These are phyloP conservation scores for Mycogona germanica DNA, from an alignment of 2,888 invertebrate genomes.

Conservation along the genomic window DNA sequence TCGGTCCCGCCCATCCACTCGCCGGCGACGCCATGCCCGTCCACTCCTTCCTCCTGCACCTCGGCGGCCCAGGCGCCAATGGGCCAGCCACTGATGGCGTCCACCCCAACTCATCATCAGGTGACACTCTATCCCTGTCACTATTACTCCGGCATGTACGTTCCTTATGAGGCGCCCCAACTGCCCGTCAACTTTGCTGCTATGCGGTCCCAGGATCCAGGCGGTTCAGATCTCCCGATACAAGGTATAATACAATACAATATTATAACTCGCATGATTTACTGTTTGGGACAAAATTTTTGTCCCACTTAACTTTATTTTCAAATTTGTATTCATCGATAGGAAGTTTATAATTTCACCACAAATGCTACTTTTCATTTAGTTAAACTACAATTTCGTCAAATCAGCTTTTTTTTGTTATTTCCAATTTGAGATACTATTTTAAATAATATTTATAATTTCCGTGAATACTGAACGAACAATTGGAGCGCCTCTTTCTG, in stretches of 20 bases:
- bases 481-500: too few relatives aligned
- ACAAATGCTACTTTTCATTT: background rate
- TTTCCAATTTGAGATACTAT: too few relatives aligned
- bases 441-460: too few relatives aligned
- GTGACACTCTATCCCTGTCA: constrained; percentile 10
- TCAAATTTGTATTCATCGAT: background rate
- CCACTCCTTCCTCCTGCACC: background rate
- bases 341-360: background rate
- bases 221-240: constrained; percentile 18
- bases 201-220: constrained; percentile 17
- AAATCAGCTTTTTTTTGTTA: too few relatives aligned
- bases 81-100: too few relatives aligned
- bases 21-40: background rate
- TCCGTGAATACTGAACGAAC: background rate
- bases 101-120: too few relatives aligned
- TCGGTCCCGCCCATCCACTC: background rate
- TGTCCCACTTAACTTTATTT: too few relatives aligned
- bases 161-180: constrained; percentile 3
- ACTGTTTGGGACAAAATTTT: too few relatives aligned
- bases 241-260: constrained; percentile 1
- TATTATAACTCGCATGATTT: too few relatives aligned
- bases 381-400: background rate
- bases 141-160: constrained; percentile 3
- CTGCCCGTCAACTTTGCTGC: constrained; percentile 16
- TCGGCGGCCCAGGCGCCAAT: too few relatives aligned